Evolutionary conservation across 2,113 vertebrate genomes (phyloP).

Genomic region (Channa maculata): DNA sequence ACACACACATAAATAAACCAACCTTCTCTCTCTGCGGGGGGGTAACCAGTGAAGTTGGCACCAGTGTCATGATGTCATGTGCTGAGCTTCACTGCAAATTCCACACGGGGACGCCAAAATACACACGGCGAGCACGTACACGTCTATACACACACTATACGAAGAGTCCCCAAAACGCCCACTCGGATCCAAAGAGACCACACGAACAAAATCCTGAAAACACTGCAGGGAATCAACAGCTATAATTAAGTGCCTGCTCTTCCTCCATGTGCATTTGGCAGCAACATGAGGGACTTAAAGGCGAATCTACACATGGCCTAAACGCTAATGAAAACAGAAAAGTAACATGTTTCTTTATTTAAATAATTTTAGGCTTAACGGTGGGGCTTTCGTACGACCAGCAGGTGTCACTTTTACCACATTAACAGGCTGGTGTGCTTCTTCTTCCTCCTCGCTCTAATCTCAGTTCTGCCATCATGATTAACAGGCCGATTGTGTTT

Average conservation of each 20-base stretch:
- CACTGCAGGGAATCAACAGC: slow-evolving; percentile 40
- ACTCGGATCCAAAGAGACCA: slow-evolving; percentile 16
- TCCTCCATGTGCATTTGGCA: slow-evolving; percentile 42
- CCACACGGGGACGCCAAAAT: slow-evolving; percentile 20
- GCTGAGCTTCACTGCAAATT: background rate
- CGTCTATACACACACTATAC: background rate
- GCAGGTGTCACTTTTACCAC: slow-evolving; percentile 27
- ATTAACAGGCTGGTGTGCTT: background rate
- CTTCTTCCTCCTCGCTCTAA: background rate
- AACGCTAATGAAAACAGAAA: slow-evolving; percentile 11
- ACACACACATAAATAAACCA: no score
- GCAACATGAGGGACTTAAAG: slow-evolving; percentile 28
- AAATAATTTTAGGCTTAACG: background rate
- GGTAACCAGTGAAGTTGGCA: background rate
- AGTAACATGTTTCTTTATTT: no score
- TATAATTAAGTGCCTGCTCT: slow-evolving; percentile 14
- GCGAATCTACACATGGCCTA: background rate
- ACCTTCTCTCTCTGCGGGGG: no score
- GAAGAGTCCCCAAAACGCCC: background rate
- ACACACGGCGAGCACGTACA: slow-evolving; percentile 14
- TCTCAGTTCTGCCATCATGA: slow-evolving; percentile 7
- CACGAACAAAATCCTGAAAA: slow-evolving; percentile 19
- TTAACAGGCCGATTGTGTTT: slow-evolving; percentile 27
- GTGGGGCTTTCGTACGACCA: background rate
- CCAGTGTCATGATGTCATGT: background rate